Base-by-base conservation (phyloP, 2,888 invertebrate genomes). In the Limenitis camilla region DNA sequence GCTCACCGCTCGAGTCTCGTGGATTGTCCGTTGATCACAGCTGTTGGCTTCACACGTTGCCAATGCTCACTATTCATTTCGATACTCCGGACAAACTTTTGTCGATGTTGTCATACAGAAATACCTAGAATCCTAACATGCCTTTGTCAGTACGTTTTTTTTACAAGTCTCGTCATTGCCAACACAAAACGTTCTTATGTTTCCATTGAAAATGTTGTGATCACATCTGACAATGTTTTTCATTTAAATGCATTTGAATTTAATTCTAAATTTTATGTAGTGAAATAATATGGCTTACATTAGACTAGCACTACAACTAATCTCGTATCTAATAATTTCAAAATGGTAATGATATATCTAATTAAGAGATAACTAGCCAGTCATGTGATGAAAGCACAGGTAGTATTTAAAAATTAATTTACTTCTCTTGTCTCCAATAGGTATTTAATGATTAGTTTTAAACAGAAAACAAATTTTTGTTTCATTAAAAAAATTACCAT, bases 31-130 rank as follows among this genome's bases (percentile, higher is more conserved):
- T 54, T 45, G 47, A 56, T 56, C 54, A 68, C 74, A 74, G 71
- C 72, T 73, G 73, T 69, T 72, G 57, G 46, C 49, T 63, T 71
- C 66, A 61, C 68, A 64, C 61, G 65, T 58, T 55, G 54, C 53
- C 51, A 49, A 35, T 32, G 38, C 7, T 42, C 30, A 27, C 29
- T 29, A 43, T 19, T 49, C 31, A 44, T 39, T 40, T 35, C 31
- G 11, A 39, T 33, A 39, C 33, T 42, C 40, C 43, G 6, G 30
- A 19, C 27, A 36, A 19, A 36, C 11, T 36, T 45, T 38, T 45
- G 27, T 10, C 44, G 31, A 30, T 40, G 49, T 44, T 40, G 31
- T 44, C 44, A 45, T 19, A 38, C 36, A 19, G 9, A 45, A 45
- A 45, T 19, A 30, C 11, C 36, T 30, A 8, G 30, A 45, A 45